Percentiles rank a stretch among this genome's conserved stretches.
These are phyloP conservation scores for Muntiacus reevesi DNA, from an alignment of 2,113 vertebrate species.

Conservation along the genomic window DNA sequence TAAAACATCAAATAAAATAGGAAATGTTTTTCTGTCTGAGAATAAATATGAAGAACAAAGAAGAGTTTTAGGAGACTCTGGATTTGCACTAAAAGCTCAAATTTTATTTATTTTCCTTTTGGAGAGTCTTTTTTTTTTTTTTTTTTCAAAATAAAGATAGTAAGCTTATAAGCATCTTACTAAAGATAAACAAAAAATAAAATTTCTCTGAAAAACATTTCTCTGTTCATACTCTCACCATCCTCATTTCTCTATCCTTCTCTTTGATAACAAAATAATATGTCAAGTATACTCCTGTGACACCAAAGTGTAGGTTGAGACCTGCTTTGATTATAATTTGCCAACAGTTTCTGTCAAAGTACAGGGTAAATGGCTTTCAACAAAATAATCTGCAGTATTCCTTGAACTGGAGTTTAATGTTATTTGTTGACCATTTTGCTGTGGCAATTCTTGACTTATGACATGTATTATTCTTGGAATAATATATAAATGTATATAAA, in stretches of 20 bases:
- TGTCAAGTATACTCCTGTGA: slow-evolving; percentile 4
- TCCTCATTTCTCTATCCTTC: slow-evolving; percentile 17
- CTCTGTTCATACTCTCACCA: slow-evolving; percentile 21
- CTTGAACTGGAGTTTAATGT: slow-evolving; percentile 33
- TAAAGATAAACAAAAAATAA: neutral
- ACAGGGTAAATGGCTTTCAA: slow-evolving; percentile 30
- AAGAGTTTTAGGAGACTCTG: neutral
- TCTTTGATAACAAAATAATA: slow-evolving; percentile 48
- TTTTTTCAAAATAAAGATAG: neutral
- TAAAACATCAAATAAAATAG: neutral
- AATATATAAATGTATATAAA: neutral
- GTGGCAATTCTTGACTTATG: neutral
- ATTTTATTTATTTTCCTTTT: neutral
- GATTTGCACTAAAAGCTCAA: neutral
- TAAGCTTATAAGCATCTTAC: neutral
- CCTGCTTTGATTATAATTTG: slow-evolving; percentile 34
- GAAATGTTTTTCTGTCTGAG: neutral
- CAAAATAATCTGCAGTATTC: slow-evolving; percentile 8
- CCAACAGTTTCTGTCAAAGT: slow-evolving; percentile 37
- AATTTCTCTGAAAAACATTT: neutral
- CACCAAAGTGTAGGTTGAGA: slow-evolving; percentile 33
- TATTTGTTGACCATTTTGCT: neutral
- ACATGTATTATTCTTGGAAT: neutral
- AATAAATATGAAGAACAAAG: neutral
- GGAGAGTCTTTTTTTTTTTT: neutral